These are phyloP conservation scores for Phaedon cochleariae DNA, from an alignment of 2,888 invertebrate species.

Conservation along the genomic window DNA sequence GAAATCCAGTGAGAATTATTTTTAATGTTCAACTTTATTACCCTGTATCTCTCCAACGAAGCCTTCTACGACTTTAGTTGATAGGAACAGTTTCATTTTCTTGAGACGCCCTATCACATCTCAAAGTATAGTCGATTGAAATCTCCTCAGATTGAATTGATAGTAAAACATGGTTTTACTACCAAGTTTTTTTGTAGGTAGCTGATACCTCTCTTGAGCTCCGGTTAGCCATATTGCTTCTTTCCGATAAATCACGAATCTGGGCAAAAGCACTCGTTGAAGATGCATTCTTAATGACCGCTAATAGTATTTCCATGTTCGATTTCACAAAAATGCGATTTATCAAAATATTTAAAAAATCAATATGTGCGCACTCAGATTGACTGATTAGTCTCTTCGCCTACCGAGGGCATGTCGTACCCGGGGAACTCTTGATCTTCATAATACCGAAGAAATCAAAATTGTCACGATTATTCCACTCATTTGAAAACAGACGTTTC, in stretches of 20 bases:
- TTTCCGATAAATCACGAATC: slow-evolving; percentile 15
- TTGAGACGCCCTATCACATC: too few species aligned
- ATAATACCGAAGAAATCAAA: too few species aligned
- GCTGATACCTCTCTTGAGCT: neutral
- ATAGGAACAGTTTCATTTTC: too few species aligned
- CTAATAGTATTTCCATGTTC: slow-evolving; percentile 46
- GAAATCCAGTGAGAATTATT: too few species aligned
- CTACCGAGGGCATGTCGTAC: neutral
- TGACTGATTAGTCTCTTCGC: slow-evolving; percentile 16
- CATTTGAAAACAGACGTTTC: too few species aligned
- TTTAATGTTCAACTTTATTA: too few species aligned
- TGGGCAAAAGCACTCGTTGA: slow-evolving; percentile 13
- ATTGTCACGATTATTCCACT: too few species aligned
- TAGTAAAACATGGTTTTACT: neutral
- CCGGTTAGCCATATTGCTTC: neutral
- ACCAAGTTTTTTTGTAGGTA: neutral
- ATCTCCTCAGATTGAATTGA: too few species aligned
- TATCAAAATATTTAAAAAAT: slow-evolving; percentile 43
- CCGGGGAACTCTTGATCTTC: neutral
- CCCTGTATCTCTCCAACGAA: too few species aligned
- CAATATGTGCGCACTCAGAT: slow-evolving; percentile 32
- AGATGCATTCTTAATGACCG: slow-evolving; percentile 31
- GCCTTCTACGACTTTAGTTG: too few species aligned
- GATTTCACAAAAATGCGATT: slow-evolving; percentile 41
- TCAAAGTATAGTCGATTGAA: too few species aligned